Conservation (phyloP, 2,113 vertebrate genomes). For the Nothoprocta pentlandii region DNA sequence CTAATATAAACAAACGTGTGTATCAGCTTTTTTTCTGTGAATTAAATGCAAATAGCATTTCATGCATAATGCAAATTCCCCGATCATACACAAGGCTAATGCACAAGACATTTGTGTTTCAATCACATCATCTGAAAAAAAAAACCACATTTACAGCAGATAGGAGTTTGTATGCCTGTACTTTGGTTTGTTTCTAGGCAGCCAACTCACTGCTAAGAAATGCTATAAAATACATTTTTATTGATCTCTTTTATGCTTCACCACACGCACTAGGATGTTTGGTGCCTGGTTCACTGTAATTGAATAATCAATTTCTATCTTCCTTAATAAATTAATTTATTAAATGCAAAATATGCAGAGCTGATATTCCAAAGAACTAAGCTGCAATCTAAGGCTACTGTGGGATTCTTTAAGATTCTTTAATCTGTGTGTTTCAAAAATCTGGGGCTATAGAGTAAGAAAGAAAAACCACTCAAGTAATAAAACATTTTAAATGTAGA, state of each 20-base stretch:
- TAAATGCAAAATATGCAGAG: slow-evolving; percentile 54
- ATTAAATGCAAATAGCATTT: slow-evolving; percentile 49
- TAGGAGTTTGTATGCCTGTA: not conserved
- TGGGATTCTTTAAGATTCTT: slow-evolving; percentile 41
- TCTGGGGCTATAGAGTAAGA: not conserved
- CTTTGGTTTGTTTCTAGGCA: not conserved
- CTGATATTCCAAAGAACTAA: slow-evolving; percentile 51
- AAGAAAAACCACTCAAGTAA: not conserved
- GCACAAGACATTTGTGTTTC: not conserved
- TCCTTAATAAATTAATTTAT: slow-evolving; percentile 71
- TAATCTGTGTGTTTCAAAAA: slow-evolving; percentile 24
- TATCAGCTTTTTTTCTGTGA: slow-evolving; percentile 13
- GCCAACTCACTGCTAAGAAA: not conserved
- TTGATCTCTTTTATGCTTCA: slow-evolving; percentile 1
- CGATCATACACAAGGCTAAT: not conserved
- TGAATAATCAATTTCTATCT: slow-evolving; percentile 66
- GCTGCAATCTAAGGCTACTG: slow-evolving; percentile 63
- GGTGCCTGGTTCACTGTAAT: slow-evolving; percentile 28
- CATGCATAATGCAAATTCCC: slow-evolving; percentile 33
- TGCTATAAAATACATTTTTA: not conserved
- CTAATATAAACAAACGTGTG: slow-evolving; percentile 21
- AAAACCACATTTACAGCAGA: not conserved
- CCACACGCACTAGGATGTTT: not conserved
- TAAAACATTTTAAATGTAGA: not conserved
- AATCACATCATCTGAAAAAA: slow-evolving; percentile 4